Evolutionary conservation across 2,888 invertebrate genomes (phyloP).

Genomic region (Diaprepes abbreviatus): DNA sequence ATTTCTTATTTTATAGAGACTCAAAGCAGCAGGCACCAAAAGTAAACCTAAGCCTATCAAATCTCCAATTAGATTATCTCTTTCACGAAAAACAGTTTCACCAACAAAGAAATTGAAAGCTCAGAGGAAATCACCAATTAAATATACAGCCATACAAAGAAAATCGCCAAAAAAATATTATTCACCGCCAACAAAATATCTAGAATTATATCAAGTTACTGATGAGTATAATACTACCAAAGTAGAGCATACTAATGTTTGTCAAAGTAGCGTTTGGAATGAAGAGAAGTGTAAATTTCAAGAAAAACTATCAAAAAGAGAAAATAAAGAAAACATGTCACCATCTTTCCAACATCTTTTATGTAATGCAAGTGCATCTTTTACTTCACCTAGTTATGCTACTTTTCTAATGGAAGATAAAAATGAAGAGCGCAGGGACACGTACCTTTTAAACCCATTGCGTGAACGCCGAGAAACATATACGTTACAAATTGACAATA

Average conservation of each 20-base stretch:
- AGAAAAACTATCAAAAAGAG: not conserved
- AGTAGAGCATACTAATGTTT: not conserved
- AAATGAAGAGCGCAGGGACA: conserved; percentile 26
- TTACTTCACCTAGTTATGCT: conserved; percentile 21
- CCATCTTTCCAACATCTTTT: conserved; percentile 1
- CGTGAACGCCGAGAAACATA: conserved; percentile 21
- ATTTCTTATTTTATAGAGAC: conserved; percentile 21
- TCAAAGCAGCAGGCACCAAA: conserved; percentile 31
- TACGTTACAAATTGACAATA: conserved; percentile 6
- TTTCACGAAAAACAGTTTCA: conserved; percentile 41
- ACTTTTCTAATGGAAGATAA: conserved; percentile 25
- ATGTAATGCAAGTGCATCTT: conserved; percentile 14
- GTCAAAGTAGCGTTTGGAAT: not conserved
- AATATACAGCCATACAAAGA: not conserved
- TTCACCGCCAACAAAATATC: conserved; percentile 16
- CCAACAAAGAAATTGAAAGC: conserved; percentile 48
- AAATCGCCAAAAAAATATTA: not conserved
- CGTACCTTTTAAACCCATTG: conserved; percentile 11
- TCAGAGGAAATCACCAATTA: conserved; percentile 25
- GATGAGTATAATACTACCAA: not conserved
- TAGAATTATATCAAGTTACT: not conserved
- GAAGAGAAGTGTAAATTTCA: not conserved
- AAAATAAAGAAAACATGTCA: conserved; percentile 34
- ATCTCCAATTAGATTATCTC: conserved; percentile 15
- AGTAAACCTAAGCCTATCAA: conserved; percentile 21